phyloP scores from a whole-genome alignment of 2,888 invertebrate species.

The Yponomeuta malinellus region DNA sequence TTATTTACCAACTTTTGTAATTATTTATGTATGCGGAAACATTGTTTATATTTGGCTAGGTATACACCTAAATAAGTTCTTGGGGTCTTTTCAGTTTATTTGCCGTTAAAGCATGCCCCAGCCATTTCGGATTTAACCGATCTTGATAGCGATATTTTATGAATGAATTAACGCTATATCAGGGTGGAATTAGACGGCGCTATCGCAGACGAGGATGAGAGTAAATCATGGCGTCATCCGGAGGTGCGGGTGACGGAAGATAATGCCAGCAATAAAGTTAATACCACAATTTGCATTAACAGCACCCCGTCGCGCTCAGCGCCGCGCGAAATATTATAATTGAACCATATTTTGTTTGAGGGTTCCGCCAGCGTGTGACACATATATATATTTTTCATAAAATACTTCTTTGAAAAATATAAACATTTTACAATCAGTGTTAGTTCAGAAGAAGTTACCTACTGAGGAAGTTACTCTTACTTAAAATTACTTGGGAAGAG shows the following conservation, averaged over 20 bases:
- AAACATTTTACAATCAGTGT: too few relatives aligned
- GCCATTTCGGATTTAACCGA: neutral
- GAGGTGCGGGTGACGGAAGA: constrained; percentile 30
- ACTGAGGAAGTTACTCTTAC: too few relatives aligned
- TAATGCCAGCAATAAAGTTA: constrained; percentile 53
- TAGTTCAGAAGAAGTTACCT: too few relatives aligned
- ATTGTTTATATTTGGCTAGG: constrained; percentile 62
- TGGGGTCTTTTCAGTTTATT: neutral
- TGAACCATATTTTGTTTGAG: constrained; percentile 11
- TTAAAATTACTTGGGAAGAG: too few relatives aligned
- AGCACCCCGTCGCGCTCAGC: constrained; percentile 28
- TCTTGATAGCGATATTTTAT: neutral
- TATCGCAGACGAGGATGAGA: constrained; percentile 17
- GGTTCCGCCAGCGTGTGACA: neutral
- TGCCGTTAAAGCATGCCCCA: neutral
- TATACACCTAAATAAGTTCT: constrained; percentile 28
- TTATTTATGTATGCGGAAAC: constrained; percentile 72
- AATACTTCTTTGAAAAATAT: too few relatives aligned
- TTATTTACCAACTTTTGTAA: constrained; percentile 74
- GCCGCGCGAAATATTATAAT: constrained; percentile 15
- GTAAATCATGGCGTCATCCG: constrained; percentile 36
- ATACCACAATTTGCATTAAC: constrained; percentile 61
- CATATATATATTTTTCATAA: too few relatives aligned
- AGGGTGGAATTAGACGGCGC: neutral
- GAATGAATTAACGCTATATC: neutral